Conservation (phyloP, 2,888 invertebrate genomes). For the Caenorhabditis macrosperma region DNA sequence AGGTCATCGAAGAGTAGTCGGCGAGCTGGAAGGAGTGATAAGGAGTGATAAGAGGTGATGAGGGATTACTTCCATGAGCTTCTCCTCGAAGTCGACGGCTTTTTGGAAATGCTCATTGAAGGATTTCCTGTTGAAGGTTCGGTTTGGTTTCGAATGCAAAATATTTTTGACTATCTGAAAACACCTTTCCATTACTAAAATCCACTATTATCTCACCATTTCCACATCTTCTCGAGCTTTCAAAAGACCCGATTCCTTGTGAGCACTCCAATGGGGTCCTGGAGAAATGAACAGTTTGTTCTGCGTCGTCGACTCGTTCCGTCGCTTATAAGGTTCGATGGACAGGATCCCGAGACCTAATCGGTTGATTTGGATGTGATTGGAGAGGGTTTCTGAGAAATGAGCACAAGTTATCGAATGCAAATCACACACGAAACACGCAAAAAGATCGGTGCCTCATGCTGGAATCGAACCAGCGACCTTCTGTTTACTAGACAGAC, state of each 20-base stretch:
- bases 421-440: not conserved
- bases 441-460: constrained; percentile 64
- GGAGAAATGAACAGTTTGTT: constrained; percentile 7
- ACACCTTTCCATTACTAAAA: not conserved
- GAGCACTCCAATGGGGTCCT: constrained; percentile 16
- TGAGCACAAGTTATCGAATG: not conserved
- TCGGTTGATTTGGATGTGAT: constrained; percentile 22
- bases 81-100: not conserved
- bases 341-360: constrained; percentile 14
- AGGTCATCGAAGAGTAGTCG: not conserved
- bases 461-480: constrained; percentile 78
- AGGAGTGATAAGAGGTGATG: not conserved
- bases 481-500: constrained; percentile 79
- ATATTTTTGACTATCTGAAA: constrained; percentile 6
- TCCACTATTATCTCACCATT: not conserved
- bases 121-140: not conserved
- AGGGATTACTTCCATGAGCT: not conserved
- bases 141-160: constrained; percentile 5
- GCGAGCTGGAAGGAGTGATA: constrained; percentile 12
- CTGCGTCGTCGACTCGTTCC: not conserved
- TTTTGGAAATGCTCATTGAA: not conserved
- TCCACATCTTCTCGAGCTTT: not conserved
- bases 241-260: not conserved
- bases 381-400: not conserved
- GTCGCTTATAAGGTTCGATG: constrained; percentile 10